Base-by-base conservation (phyloP, 1,140 invertebrate species). In the Paraescarpia echinospica region DNA sequence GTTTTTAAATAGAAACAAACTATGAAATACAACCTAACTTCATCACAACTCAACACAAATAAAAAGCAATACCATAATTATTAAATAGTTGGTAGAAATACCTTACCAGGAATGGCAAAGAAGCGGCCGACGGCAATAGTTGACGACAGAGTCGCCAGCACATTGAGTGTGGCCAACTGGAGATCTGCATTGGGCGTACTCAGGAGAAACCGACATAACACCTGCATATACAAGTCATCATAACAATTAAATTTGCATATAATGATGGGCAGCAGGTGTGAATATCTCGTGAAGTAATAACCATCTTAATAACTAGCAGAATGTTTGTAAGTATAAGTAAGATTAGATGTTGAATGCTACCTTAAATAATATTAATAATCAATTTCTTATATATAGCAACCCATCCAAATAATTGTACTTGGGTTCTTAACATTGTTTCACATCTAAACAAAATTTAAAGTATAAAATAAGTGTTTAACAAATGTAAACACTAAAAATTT, bases 121-220 rank as follows among this genome's bases (percentile, higher is more conserved):
- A 95, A 94, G 77, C 94, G 94, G 90, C 93, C 93, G 33, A 96
- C 94, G 14, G 95, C 95, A 31, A 95, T 94, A 51, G 94, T 94
- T 48, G 94, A 94, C 51, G 96, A 96, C 14, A 96, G 94, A 31
- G 94, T 94, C 33, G 95, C 95, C 18, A 96, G 94, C 1, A 96
- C 96, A 92, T 94, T 94, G 2, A 97, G 94, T 35, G 95, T 95
- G 35, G 94, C 94, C 90, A 95, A 95, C 92, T 96, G 96, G 18
- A 92, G 89, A 33, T 92, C 51, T 31, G 89, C 77, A 31, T 90
- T 92, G 88, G 88, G n/a, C 33, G 35, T 34, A 33, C 18, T 90
- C 90, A 90, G 34, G 22, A 90, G 90, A 33, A 34, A 34, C 18
- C 90, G 34, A 41, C 90, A 34, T 12, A 90, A 33, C 35, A 90